These are phyloP conservation scores for Xiphophorus couchianus DNA, from an alignment of 2,113 vertebrate species.

Conservation along the genomic window DNA sequence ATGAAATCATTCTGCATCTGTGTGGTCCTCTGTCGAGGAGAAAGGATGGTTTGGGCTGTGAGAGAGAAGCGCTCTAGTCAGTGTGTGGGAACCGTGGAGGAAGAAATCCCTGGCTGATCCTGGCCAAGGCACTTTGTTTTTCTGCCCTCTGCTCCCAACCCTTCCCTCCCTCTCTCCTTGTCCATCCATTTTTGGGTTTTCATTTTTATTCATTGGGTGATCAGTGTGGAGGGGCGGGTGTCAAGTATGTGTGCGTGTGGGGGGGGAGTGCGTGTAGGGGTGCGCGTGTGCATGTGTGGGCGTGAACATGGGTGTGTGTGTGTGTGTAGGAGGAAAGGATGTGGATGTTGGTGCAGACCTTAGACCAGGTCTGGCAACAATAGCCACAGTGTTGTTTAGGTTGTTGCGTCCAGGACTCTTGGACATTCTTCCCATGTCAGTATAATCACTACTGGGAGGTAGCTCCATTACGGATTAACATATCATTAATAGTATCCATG, in stretches of 20 bases:
- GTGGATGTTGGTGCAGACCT: conserved; percentile 95
- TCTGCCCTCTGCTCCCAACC: conserved; percentile 64
- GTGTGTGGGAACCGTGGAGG: conserved; percentile 96
- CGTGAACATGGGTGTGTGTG: conserved; percentile 42
- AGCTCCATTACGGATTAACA: conserved; percentile 99
- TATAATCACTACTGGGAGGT: conserved; percentile 99
- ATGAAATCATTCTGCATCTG: conserved; percentile 85
- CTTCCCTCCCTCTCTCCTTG: conserved; percentile 67
- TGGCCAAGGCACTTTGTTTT: conserved; percentile 79
- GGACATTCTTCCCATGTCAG: conserved; percentile 99
- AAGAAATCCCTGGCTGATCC: conserved; percentile 89
- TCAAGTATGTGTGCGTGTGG: conserved; percentile 62
- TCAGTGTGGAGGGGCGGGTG: conserved; percentile 73
- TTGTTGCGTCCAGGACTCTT: conserved; percentile 92
- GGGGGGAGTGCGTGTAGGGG: conserved; percentile 52
- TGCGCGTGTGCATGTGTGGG: conserved; percentile 65
- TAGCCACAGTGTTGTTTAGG: conserved; percentile 95
- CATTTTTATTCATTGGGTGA: conserved; percentile 91
- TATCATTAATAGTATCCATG: conserved; percentile 99
- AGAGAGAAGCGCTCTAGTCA: conserved; percentile 79
- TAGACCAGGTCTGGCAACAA: conserved; percentile 91
- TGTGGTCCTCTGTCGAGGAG: conserved; percentile 86
- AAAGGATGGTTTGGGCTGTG: conserved; percentile 46
- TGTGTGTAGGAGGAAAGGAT: conserved; percentile 59
- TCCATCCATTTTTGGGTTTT: conserved; percentile 86